These are phyloP conservation scores for Melinaea marsaeus DNA, from an alignment of 2,888 invertebrate species.

Conservation along the genomic window DNA sequence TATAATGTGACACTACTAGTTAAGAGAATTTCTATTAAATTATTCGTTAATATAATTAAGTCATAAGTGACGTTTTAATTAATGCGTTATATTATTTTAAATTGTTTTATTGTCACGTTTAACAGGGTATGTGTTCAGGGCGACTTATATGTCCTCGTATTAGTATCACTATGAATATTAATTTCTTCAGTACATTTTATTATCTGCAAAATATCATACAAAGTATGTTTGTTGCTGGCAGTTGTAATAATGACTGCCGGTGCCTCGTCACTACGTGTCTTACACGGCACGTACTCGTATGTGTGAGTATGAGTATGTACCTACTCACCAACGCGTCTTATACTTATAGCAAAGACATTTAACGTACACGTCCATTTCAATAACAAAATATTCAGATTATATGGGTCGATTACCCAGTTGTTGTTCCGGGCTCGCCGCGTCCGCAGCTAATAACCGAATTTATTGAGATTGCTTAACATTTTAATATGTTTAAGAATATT, in stretches of 20 bases:
- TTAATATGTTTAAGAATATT: slow-evolving; percentile 1
- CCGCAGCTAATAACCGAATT: slow-evolving; percentile 28
- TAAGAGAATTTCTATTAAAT: slow-evolving; percentile 38
- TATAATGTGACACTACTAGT: slow-evolving; percentile 54
- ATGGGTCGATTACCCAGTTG: slow-evolving; percentile 36
- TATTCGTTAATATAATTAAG: slow-evolving; percentile 14
- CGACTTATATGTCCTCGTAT: too few relatives aligned
- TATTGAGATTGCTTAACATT: slow-evolving; percentile 26
- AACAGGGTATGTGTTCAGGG: background rate
- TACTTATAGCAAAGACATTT: background rate
- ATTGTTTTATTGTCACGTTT: background rate
- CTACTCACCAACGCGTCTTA: too few relatives aligned
- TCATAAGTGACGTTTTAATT: background rate
- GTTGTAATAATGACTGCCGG: too few relatives aligned
- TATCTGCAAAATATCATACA: too few relatives aligned
- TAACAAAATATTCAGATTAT: background rate
- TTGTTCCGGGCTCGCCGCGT: slow-evolving; percentile 36
- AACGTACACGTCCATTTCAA: background rate
- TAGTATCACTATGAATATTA: too few relatives aligned
- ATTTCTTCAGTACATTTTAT: too few relatives aligned
- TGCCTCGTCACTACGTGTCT: too few relatives aligned
- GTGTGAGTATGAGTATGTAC: too few relatives aligned
- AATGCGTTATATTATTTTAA: background rate
- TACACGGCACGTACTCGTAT: too few relatives aligned
- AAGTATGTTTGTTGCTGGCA: too few relatives aligned